Percentiles rank a stretch among this genome's conserved stretches.
These are phyloP conservation scores for Boloria selene DNA, from an alignment of 2,888 invertebrate genomes.

Conservation along the genomic window DNA sequence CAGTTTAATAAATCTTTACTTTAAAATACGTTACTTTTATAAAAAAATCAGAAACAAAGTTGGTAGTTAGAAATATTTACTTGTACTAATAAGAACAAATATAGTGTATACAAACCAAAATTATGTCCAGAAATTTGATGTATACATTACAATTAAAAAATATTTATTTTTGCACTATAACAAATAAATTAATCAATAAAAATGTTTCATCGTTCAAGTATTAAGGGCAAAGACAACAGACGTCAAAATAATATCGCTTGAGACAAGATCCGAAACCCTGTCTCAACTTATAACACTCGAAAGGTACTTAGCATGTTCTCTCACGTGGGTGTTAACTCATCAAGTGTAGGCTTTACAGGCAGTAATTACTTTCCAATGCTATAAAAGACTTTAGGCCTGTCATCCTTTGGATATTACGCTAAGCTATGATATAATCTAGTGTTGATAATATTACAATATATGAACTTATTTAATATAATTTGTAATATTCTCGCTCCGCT, in stretches of 20 bases:
- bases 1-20: too few relatives aligned
- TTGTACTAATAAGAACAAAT: too few relatives aligned
- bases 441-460: too few relatives aligned
- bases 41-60: too few relatives aligned
- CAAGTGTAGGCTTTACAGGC: slow-evolving; percentile 53
- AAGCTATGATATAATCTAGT: neutral
- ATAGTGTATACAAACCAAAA: too few relatives aligned
- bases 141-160: too few relatives aligned
- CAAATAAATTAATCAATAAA: neutral
- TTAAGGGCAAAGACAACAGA: slow-evolving; percentile 7
- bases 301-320: slow-evolving; percentile 53
- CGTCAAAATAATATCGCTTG: slow-evolving; percentile 7
- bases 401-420: neutral
- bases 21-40: too few relatives aligned
- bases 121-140: too few relatives aligned
- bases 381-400: slow-evolving; percentile 47
- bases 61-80: too few relatives aligned
- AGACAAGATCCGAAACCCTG: slow-evolving; percentile 9
- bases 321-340: slow-evolving; percentile 55
- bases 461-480: too few relatives aligned
- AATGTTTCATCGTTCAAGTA: neutral
- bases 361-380: slow-evolving; percentile 69
- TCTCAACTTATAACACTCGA: slow-evolving; percentile 51
- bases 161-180: too few relatives aligned
- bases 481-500: too few relatives aligned